phyloP scores from a whole-genome alignment of 2,113 vertebrate genomes.

The Shinisaurus crocodilurus region DNA sequence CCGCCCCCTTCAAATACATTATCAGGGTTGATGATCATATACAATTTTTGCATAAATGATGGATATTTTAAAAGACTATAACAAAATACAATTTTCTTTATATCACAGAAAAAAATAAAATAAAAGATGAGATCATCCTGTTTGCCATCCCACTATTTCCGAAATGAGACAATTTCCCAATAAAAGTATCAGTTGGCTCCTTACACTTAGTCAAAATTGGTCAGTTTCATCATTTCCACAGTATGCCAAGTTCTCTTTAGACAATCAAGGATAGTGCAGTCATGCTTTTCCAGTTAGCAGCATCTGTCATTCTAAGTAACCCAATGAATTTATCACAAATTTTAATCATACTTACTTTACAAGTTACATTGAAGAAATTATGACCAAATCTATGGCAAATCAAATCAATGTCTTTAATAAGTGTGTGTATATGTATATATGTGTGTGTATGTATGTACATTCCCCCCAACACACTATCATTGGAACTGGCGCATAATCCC shows the following conservation, averaged over 20 bases:
- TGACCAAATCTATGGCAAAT: background rate
- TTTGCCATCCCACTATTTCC: background rate
- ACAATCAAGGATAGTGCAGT: background rate
- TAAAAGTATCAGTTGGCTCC: background rate
- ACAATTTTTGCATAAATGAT: background rate
- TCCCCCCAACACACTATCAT: background rate
- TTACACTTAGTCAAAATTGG: background rate
- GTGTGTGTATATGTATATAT: background rate
- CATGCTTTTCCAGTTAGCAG: background rate
- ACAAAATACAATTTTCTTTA: background rate
- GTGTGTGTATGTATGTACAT: background rate
- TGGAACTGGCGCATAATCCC: background rate
- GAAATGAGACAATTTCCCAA: background rate
- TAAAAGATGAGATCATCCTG: background rate
- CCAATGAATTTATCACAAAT: background rate
- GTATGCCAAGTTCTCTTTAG: background rate
- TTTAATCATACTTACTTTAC: background rate
- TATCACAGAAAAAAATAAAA: background rate
- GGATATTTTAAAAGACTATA: background rate
- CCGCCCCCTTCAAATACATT: no score
- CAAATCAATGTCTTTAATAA: background rate
- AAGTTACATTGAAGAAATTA: background rate
- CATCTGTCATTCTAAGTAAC: background rate
- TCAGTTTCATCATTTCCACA: background rate
- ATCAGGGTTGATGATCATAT: no score